Evolutionary conservation across 2,797 vertebrate species (phyloP), one percentile per base, ranked within the genome.

Genomic region (Hypotaenidia philippensis): DNA sequence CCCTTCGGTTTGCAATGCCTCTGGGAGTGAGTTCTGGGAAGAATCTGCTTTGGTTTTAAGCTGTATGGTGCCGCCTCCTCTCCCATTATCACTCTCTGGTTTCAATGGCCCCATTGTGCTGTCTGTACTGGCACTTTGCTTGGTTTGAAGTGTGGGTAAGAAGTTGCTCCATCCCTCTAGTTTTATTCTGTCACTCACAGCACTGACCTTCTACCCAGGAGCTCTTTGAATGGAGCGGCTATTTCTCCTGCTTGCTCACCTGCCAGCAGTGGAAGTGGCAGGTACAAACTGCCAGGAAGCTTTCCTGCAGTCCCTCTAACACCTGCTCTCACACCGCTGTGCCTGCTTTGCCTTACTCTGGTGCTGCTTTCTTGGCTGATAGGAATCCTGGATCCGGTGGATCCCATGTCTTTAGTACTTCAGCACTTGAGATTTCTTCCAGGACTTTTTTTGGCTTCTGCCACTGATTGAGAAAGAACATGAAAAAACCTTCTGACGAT

Each of bases 21-120:
- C 93, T 92, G 96, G 95, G 96, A 94, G 74, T 12, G 63, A 60
- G 90, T 95, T 94, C 94, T 94, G 95, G 96, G 95, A 95, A 93
- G 95, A 95, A 88, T 90, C 92, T 76, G 65, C 94, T 94, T 96
- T 96, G 94, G 94, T 97, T 97, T 96, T 93, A 96, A 93, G 84
- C 89, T 81, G 91, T 69, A 23, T 60, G 91, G 94, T 95, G 96
- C 94, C 63, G 59, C 96, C 94, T 96, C 94, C 96, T 93, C 87
- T 95, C 92, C 89, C 87, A 97, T 96, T 97, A 93, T 96, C 89
- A 83, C 72, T 90, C 72, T 52, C 84, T 38, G 65, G 41, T 96
- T 96, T 97, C 94, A 96, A 93, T 96, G 94, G 94, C 78, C 84
- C 85, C 89, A 94, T 97, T 97, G 96, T 96, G 87, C 84, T 45